These are phyloP conservation scores for Andrena cerasifolii DNA, from an alignment of 1,140 invertebrate genomes.

Conservation along the genomic window DNA sequence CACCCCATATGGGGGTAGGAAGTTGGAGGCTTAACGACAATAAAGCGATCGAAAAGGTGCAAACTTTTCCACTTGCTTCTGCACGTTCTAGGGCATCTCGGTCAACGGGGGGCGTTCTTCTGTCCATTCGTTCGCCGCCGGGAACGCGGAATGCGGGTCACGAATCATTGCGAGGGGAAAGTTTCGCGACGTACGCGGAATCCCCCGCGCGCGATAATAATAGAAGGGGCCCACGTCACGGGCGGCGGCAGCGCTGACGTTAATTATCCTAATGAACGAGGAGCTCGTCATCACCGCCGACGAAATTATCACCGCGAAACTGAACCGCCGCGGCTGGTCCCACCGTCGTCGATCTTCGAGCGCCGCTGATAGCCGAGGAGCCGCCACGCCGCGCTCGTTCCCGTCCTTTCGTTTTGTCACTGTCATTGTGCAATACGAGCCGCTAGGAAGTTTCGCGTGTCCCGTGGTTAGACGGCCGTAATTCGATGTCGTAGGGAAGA, in stretches of 20 bases:
- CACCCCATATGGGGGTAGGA: background rate
- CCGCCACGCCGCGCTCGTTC: too few relatives aligned
- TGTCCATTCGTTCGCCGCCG: background rate
- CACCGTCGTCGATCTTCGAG: background rate
- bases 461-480: background rate
- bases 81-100: background rate
- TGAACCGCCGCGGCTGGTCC: background rate
- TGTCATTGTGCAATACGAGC: background rate
- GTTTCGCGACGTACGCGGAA: background rate
- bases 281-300: background rate
- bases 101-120: too few relatives aligned
- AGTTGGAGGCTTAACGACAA: background rate
- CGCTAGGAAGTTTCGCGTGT: too few relatives aligned
- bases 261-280: constrained; percentile 43
- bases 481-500: background rate
- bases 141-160: constrained; percentile 21
- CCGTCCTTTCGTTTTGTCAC: background rate
- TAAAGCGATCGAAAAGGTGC: background rate
- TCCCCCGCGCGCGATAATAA: constrained; percentile 18
- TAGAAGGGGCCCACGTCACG: constrained; percentile 3
- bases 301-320: constrained; percentile 4
- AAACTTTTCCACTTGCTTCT: background rate
- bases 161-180: background rate
- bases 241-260: constrained; percentile 16
- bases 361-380: background rate